Conservation (phyloP, 2,888 invertebrate genomes). For the Eupithecia pulchellata region DNA sequence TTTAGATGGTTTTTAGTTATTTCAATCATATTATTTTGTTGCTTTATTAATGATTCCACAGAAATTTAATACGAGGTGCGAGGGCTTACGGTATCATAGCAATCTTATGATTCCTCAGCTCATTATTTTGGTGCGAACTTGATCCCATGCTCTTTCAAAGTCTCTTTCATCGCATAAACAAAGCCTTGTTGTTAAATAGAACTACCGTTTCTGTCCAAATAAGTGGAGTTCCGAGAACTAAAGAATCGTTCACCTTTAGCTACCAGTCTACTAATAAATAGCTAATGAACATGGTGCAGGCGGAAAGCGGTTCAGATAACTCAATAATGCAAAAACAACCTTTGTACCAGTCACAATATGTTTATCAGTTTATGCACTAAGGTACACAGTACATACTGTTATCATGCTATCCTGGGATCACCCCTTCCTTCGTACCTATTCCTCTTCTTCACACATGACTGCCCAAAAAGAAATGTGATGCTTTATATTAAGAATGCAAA, state of each 20-base stretch:
- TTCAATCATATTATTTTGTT: no score
- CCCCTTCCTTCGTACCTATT: no score
- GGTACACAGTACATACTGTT: neutral
- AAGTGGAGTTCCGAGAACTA: constrained; percentile 1
- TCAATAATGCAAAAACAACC: neutral
- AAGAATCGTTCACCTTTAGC: neutral
- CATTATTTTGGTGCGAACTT: neutral
- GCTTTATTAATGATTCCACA: no score
- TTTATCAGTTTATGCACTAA: neutral
- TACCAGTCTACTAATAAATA: neutral
- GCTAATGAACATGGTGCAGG: neutral
- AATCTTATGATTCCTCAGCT: no score
- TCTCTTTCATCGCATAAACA: neutral
- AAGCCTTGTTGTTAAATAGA: neutral
- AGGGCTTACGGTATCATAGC: no score
- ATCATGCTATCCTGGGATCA: no score
- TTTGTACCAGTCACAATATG: neutral
- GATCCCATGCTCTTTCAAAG: neutral
- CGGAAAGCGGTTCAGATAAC: neutral
- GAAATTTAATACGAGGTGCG: no score
- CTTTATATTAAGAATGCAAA: no score
- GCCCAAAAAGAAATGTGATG: no score
- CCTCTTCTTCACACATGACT: no score
- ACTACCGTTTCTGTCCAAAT: constrained; percentile 8
- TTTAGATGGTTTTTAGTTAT: no score